Evolutionary conservation across 1,140 invertebrate genomes (phyloP).

Genomic region (Argopecten irradians): DNA sequence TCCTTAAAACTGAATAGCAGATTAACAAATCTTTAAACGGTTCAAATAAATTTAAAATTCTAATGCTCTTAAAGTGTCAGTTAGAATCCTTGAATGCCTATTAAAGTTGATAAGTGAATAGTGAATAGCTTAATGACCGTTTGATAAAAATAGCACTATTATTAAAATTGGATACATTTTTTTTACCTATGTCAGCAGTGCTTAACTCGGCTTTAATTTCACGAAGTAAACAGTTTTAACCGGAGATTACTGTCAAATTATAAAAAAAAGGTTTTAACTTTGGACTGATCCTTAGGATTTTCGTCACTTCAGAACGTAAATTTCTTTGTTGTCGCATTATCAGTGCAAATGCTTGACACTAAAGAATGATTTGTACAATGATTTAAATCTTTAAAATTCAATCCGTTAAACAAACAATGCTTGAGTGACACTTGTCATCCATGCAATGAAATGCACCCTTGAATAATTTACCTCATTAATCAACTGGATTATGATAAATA

Average conservation of each 20-base stretch:
- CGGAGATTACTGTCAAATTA: not conserved
- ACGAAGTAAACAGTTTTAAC: not conserved
- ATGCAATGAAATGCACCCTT: not conserved
- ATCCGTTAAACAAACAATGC: not conserved
- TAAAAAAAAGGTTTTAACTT: not conserved
- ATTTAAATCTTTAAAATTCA: not conserved
- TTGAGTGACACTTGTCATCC: slow-evolving; percentile 5
- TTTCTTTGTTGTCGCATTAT: not conserved
- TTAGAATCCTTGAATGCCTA: not conserved
- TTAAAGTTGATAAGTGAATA: not conserved
- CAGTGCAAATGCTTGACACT: not conserved
- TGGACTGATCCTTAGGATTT: not conserved
- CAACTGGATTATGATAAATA: not conserved
- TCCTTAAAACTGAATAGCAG: not conserved
- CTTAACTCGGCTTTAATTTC: not conserved
- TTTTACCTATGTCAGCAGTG: not conserved
- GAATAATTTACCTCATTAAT: not conserved
- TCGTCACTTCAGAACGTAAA: not conserved
- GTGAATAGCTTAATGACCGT: not conserved
- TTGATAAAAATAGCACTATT: not conserved
- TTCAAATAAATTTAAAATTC: slow-evolving; percentile 13
- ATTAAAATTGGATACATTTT: not conserved
- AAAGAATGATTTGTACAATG: not conserved
- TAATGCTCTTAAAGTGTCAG: slow-evolving; percentile 21
- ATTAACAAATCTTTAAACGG: slow-evolving; percentile 8